These are phyloP conservation scores for Umimayanthus kanabou DNA, from an alignment of 92 coral and sea anemone genomes.

Conservation along the genomic window DNA sequence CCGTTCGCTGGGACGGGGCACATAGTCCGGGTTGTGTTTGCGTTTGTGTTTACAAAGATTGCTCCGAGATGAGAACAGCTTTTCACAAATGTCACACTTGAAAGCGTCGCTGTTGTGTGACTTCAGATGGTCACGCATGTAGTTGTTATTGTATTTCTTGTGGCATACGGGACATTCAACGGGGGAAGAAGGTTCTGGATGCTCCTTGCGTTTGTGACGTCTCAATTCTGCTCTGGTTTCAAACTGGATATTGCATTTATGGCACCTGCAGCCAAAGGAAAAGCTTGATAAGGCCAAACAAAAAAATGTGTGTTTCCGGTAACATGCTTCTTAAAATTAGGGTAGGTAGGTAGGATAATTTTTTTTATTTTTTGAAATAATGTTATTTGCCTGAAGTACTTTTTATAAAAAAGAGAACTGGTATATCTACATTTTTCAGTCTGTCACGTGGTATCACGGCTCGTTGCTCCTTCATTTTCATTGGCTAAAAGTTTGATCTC, in stretches of 20 bases:
- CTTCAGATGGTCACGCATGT: slow-evolving; percentile 65
- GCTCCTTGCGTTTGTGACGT: slow-evolving; percentile 56
- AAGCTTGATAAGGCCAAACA: not conserved
- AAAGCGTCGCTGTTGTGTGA: slow-evolving; percentile 65
- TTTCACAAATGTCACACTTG: slow-evolving; percentile 76
- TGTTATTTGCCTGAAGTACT: too few species aligned
- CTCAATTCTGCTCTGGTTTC: slow-evolving; percentile 46
- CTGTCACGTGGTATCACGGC: too few species aligned
- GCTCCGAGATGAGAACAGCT: slow-evolving; percentile 77
- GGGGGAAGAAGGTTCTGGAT: slow-evolving; percentile 30
- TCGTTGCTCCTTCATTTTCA: too few species aligned
- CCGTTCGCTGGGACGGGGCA: slow-evolving; percentile 48
- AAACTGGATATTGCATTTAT: slow-evolving; percentile 60
- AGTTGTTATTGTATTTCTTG: slow-evolving; percentile 61
- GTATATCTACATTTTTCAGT: too few species aligned
- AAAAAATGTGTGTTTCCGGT: too few species aligned
- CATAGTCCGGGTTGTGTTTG: slow-evolving; percentile 74
- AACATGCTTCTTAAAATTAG: too few species aligned
- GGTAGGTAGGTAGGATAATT: too few species aligned
- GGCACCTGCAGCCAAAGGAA: slow-evolving; percentile 47
- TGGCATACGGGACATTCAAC: slow-evolving; percentile 72
- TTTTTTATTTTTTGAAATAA: too few species aligned
- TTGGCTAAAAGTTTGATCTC: too few species aligned
- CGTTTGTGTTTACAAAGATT: slow-evolving; percentile 76
- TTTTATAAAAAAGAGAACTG: too few species aligned